Evolutionary conservation across 2,888 invertebrate genomes (phyloP), one percentile per base, ranked within the genome.

Genomic region (Cordilura impudica): DNA sequence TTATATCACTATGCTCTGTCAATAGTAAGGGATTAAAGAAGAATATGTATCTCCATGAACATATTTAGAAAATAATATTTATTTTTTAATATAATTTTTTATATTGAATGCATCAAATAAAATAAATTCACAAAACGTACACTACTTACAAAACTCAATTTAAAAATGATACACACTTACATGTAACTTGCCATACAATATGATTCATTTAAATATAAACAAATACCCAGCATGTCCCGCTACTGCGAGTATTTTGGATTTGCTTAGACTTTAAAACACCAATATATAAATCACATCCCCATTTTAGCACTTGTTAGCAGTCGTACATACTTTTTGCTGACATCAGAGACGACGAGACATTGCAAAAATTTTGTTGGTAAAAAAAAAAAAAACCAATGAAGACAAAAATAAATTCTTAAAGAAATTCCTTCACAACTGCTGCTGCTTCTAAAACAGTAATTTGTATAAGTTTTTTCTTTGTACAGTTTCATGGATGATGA

Each of bases 201-300:
- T 79, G 75, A 79, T 79, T 79, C 75, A 79, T 79, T 79, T 47
- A 72, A 79, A 79, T 67, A 63, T 61, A 75, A 79, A 79, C 71
- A 79, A 75, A 75, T 79, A 58, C 71, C 47, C 75, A 79, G 71
- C 75, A 63, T 79, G 75, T 72, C 45, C 51, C 60, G 56, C 61
- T 71, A 66, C 77, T 72, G 72, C 66, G 60, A 66, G 53, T 71
- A 77, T 71, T 14, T 66, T 61, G 77, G 66, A 14, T 67, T 67
- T 53, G 14, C 39, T 39, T 71, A 66, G 67, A 67, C 47, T 61
- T 60, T 16, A 56, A 66, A 71, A 51, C 75, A 67, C 29, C 49
- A 45, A 67, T 56, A 72, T 65, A 81, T 81, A 81, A 78, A 81
- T 81, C 78, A 78, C 78, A 81, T 65, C 78, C 81, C 72, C 72